Percentiles rank a stretch among this genome's conserved stretches.
Evolutionary conservation across 1,140 invertebrate genomes (phyloP).

Genomic region (Psilanteris sp.): DNA sequence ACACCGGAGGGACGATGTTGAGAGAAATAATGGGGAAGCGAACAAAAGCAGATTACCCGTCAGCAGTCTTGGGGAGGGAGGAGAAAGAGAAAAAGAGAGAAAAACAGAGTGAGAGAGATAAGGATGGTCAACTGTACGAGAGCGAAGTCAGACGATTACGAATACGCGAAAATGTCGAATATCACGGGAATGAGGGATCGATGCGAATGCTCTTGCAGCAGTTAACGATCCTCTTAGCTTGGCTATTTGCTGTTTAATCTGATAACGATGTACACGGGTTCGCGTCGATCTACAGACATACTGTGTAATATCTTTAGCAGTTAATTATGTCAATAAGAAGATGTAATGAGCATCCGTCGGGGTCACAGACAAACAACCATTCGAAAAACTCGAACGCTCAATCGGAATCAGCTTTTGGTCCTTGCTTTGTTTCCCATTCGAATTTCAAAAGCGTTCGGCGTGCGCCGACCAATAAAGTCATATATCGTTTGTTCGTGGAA

Average conservation of each 20-base stretch:
- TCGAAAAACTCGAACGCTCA: background rate
- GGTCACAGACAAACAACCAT: no score
- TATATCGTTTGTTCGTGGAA: constrained; percentile 6
- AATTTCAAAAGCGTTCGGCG: background rate
- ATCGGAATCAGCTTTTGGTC: constrained; percentile 7
- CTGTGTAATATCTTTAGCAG: constrained; percentile 58
- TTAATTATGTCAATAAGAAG: constrained; percentile 56
- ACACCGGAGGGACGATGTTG: constrained; percentile 21
- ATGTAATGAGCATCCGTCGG: constrained; percentile 49
- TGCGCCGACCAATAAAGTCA: constrained; percentile 7
- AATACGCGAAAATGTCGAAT: constrained; percentile 41
- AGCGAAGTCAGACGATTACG: constrained; percentile 25
- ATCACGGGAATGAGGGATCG: constrained; percentile 33
- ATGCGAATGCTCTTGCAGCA: constrained; percentile 43
- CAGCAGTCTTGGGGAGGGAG: constrained; percentile 73
- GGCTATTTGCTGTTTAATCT: constrained; percentile 30
- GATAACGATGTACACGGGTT: constrained; percentile 60
- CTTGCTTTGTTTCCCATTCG: constrained; percentile 13
- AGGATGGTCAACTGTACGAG: constrained; percentile 42
- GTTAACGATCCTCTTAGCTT: constrained; percentile 38
- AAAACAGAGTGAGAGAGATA: constrained; percentile 65
- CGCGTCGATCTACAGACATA: constrained; percentile 60
- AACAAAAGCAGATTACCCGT: constrained; percentile 63
- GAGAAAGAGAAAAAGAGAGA: constrained; percentile 63
- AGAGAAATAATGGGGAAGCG: constrained; percentile 12